These are phyloP conservation scores for Silurus meridionalis DNA, from an alignment of 2,113 vertebrate genomes.

Conservation along the genomic window DNA sequence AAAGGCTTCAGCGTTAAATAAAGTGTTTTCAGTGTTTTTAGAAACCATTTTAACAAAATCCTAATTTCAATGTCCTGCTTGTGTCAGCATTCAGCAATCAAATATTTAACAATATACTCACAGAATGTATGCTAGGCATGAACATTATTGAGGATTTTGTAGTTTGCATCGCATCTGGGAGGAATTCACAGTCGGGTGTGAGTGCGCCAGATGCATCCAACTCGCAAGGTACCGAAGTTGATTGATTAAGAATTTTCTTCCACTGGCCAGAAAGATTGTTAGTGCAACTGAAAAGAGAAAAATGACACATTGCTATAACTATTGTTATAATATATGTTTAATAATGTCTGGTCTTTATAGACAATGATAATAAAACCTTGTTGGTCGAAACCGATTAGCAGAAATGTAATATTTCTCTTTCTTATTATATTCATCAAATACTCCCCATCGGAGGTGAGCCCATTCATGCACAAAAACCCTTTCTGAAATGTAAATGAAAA, in stretches of 20 bases:
- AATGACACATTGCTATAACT: not conserved
- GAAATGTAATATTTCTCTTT: too few relatives aligned
- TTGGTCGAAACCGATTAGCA: too few relatives aligned
- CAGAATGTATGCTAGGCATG: conserved; percentile 33
- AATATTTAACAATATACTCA: conserved; percentile 23
- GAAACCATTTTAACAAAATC: not conserved
- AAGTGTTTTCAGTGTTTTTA: not conserved
- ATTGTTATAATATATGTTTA: too few relatives aligned
- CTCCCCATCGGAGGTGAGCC: too few relatives aligned
- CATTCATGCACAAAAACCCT: not conserved
- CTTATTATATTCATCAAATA: too few relatives aligned
- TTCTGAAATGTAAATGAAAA: not conserved
- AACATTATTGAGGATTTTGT: conserved; percentile 46
- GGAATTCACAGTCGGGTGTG: conserved; percentile 29
- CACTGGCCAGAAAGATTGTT: not conserved
- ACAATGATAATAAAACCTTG: too few relatives aligned
- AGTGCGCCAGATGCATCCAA: not conserved
- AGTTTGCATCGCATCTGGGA: conserved; percentile 35
- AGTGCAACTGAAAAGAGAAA: conserved; percentile 22
- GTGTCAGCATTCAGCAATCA: too few relatives aligned
- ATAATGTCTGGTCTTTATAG: too few relatives aligned
- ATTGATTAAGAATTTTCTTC: not conserved
- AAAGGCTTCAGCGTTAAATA: not conserved
- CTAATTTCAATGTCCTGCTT: too few relatives aligned
- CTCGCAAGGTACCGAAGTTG: not conserved